Conservation (phyloP, 2,888 invertebrate species). For the Apotomis betuletana region DNA sequence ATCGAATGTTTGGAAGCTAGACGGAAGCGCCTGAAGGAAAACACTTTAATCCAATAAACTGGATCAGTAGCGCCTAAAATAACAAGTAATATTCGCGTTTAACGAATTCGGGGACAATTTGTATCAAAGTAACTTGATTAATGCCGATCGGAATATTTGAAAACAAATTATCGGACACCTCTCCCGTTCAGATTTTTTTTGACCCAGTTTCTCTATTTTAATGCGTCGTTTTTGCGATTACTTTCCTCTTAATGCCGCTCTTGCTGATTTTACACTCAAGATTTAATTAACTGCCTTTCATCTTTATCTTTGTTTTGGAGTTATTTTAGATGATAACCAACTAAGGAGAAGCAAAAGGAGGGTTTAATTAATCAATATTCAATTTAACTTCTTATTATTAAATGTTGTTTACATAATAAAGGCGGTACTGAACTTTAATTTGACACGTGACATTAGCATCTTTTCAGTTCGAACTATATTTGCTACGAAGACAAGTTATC, state of each 20-base stretch:
- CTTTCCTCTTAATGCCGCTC: slow-evolving; percentile 2
- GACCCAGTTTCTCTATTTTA: neutral
- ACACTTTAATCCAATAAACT: neutral
- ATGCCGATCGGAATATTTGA: slow-evolving; percentile 23
- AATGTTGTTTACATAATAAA: too few species aligned
- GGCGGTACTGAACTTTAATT: too few species aligned
- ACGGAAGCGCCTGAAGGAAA: neutral
- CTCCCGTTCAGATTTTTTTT: neutral
- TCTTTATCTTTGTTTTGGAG: neutral
- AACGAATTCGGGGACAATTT: slow-evolving; percentile 16
- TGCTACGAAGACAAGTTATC: too few species aligned
- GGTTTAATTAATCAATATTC: too few species aligned
- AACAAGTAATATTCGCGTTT: neutral
- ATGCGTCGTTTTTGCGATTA: slow-evolving; percentile 13
- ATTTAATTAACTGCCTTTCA: slow-evolving; percentile 9
- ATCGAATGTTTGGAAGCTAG: too few species aligned
- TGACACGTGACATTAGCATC: too few species aligned
- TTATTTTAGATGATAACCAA: neutral
- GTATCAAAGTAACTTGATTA: slow-evolving; percentile 22
- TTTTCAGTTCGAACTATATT: too few species aligned
- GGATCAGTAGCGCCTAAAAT: neutral
- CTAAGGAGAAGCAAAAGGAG: neutral
- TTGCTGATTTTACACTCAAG: neutral
- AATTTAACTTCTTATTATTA: neutral
- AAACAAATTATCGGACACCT: slow-evolving; percentile 19